Evolutionary conservation across 2,888 invertebrate species (phyloP).

Genomic region (Dorcus hopei): DNA sequence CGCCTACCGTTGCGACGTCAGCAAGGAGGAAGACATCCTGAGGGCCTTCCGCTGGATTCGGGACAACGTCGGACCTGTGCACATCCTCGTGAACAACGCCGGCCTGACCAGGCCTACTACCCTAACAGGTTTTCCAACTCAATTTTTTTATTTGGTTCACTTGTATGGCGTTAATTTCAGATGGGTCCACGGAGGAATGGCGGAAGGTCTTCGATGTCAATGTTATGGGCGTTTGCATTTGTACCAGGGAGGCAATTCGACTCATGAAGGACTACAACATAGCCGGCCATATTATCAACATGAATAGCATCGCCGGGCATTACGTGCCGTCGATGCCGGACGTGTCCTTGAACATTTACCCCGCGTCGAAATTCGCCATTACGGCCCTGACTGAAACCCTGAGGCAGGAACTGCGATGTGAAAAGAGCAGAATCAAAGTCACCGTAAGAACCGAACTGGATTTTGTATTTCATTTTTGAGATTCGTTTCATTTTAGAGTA

Average conservation of each 20-base stretch:
- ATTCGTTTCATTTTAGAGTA: conserved; percentile 17
- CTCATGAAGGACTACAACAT: conserved; percentile 53
- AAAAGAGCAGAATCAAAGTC: conserved; percentile 45
- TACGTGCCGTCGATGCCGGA: conserved; percentile 27
- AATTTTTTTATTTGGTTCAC: background rate
- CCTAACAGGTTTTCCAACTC: conserved; percentile 14
- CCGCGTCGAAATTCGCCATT: conserved; percentile 54
- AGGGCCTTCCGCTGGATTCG: conserved; percentile 22
- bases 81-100: conserved; percentile 30
- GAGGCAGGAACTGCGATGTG: conserved; percentile 48
- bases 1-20: conserved; percentile 23
- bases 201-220: conserved; percentile 53
- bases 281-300: conserved; percentile 59
- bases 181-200: conserved; percentile 40
- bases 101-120: conserved; percentile 23
- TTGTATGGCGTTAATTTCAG: background rate
- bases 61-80: conserved; percentile 24
- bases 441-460: conserved; percentile 36
- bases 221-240: conserved; percentile 56
- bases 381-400: conserved; percentile 51
- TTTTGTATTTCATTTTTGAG: background rate
- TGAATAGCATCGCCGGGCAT: conserved; percentile 49
- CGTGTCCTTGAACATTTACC: conserved; percentile 44
- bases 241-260: conserved; percentile 55
- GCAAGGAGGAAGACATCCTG: conserved; percentile 25